Percentiles rank a stretch among this genome's conserved stretches.
These are phyloP conservation scores for Vidua chalybeata DNA, from an alignment of 2,113 vertebrate genomes.

Conservation along the genomic window DNA sequence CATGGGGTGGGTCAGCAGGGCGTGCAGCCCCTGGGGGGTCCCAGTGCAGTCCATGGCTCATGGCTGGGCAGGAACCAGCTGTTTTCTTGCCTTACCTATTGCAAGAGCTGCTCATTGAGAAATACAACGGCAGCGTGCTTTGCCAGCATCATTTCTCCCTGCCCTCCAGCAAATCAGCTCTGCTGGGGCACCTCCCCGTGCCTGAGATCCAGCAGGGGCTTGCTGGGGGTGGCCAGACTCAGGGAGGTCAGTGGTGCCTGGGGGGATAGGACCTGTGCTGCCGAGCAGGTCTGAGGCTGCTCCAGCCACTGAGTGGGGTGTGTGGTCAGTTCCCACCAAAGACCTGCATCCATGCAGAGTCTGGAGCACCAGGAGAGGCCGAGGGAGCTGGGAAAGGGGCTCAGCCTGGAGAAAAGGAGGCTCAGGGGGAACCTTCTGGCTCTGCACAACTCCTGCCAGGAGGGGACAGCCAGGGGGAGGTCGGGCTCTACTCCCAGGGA, in stretches of 20 bases:
- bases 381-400: background rate
- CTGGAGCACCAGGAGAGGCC: accelerated
- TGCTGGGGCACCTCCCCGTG: accelerated
- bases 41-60: accelerated
- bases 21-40: background rate
- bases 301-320: accelerated
- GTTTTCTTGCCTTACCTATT: background rate
- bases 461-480: accelerated
- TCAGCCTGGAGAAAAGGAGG: background rate
- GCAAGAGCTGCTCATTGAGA: background rate
- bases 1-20: accelerated
- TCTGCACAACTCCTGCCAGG: background rate
- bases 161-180: background rate
- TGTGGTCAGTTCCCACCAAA: background rate
- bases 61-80: background rate
- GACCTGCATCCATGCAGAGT: background rate
- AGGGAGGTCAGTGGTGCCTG: background rate
- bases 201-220: background rate
- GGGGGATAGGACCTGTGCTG: background rate
- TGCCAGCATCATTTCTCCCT: background rate
- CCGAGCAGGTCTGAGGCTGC: accelerated
- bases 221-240: background rate
- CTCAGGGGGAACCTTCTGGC: background rate
- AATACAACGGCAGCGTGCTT: accelerated
- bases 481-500: accelerated